These are phyloP conservation scores for Drosophila monieri DNA, from an alignment of 2,888 invertebrate species.

Conservation along the genomic window DNA sequence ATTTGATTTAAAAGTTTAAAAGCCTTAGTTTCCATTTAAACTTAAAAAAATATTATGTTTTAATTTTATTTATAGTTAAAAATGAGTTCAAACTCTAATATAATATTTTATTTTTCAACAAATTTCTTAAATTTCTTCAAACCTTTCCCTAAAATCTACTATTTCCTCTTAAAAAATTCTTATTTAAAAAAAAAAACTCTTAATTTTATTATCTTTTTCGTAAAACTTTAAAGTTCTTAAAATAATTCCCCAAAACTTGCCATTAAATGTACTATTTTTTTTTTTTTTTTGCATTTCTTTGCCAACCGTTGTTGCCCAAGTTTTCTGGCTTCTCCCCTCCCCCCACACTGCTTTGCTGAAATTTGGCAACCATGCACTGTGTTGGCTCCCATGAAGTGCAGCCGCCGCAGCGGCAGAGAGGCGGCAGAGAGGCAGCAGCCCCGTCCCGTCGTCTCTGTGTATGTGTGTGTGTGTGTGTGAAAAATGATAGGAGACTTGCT, in stretches of 20 bases:
- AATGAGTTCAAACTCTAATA: too few relatives aligned
- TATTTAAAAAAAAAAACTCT: too few relatives aligned
- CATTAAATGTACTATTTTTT: background rate
- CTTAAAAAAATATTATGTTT: too few relatives aligned
- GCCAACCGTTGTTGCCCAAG: conserved; percentile 1
- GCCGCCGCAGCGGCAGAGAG: background rate
- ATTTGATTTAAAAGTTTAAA: too few relatives aligned
- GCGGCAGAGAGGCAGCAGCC: background rate
- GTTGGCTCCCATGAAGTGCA: conserved; percentile 9
- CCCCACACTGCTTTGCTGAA: background rate
- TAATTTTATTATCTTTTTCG: too few relatives aligned
- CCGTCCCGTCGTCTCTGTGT: conserved; percentile 10
- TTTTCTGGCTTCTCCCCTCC: conserved; percentile 3
- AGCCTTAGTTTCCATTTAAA: too few relatives aligned
- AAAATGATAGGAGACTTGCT: conserved; percentile 60
- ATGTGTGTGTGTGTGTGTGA: conserved; percentile 56
- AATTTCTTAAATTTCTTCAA: too few relatives aligned
- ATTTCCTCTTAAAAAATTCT: too few relatives aligned
- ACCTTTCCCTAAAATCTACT: too few relatives aligned
- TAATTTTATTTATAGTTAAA: too few relatives aligned
- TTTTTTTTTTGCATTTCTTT: background rate
- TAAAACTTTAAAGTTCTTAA: background rate
- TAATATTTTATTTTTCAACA: too few relatives aligned
- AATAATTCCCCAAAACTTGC: background rate
- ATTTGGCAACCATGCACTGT: conserved; percentile 25